Base-by-base conservation (phyloP, 2,113 vertebrate genomes). In the Microtus ochrogaster region DNA sequence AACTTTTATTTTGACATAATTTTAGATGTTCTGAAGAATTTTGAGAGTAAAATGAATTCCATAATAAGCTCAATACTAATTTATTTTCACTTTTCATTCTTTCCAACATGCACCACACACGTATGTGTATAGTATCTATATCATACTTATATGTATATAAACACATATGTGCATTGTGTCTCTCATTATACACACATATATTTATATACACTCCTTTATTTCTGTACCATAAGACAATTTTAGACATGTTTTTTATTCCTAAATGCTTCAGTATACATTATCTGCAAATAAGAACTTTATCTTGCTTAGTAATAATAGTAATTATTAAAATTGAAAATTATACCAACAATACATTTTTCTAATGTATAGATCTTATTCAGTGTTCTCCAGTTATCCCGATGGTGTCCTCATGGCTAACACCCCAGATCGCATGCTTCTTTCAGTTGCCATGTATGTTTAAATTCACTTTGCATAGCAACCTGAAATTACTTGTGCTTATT, bases 21-120 rank as follows among this genome's bases (percentile, higher is more conserved):
- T 91, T 97, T 88, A 68, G 55, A 74, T 74, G 26, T 93, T n/a
- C 24, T 26, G 58, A 85, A 95, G 89, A 70, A 7, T 94, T 93
- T 52, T 63, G 44, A 86, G 74, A 85, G 70, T 88, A 88, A 44
- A 52, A 91, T 89, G 14, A 90, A 89, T 55, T 85, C 30, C 21
- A 72, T n/a, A 83, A 72, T 41, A 70, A 7, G 16, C 8, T 41
- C 55, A 52, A 77, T 85, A 76, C 52, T 94, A 89, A n/a, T 63
- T 74, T 74, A 87, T 73, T 77, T 77, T 93, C 21, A 63, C 49
- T 77, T 49, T 85, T 44, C 11, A 63, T 95, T 84, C 2, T 79
- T 13, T 61, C 6, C 68, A 3, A 63, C 14, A 81, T 1, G 19
- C 1, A 24, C 0, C 21, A 14, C 41, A 30, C 41, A 26, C 5